Conservation (phyloP, 2,797 vertebrate genomes). For the Neosalanx taihuensis region DNA sequence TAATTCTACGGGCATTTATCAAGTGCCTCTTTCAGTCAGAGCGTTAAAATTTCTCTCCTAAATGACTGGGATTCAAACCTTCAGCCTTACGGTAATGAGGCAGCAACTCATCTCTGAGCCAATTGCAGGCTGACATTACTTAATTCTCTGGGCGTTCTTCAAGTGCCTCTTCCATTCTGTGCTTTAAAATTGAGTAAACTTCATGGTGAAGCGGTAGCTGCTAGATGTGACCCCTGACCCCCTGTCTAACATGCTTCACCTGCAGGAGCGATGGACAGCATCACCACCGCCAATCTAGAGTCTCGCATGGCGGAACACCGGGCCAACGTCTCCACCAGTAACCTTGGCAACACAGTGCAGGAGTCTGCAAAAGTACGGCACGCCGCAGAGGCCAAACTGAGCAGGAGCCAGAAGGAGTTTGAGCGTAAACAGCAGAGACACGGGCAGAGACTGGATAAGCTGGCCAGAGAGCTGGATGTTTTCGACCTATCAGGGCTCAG, state of each 20-base stretch:
- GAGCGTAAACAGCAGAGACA: conserved; percentile 81
- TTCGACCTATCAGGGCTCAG: conserved; percentile 79
- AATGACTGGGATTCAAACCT: too few relatives aligned
- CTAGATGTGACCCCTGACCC: neutral
- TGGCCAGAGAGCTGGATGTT: conserved; percentile 78
- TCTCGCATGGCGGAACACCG: conserved; percentile 78
- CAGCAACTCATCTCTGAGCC: too few relatives aligned
- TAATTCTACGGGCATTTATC: too few relatives aligned
- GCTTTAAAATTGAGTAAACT: too few relatives aligned
- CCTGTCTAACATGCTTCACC: neutral
- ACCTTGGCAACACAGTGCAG: conserved; percentile 67
- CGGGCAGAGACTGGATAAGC: conserved; percentile 79
- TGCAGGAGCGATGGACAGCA: conserved; percentile 88
- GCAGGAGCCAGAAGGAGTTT: conserved; percentile 73
- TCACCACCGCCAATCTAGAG: conserved; percentile 79
- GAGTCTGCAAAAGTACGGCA: conserved; percentile 73
- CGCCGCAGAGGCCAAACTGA: conserved; percentile 78
- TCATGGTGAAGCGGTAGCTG: neutral
- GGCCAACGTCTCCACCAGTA: conserved; percentile 75
- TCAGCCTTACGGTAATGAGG: too few relatives aligned
- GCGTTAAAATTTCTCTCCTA: too few relatives aligned
- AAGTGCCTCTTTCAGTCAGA: too few relatives aligned
- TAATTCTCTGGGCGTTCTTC: too few relatives aligned
- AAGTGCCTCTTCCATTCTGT: too few relatives aligned
- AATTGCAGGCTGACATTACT: too few relatives aligned